phyloP scores from a whole-genome alignment of 2,113 vertebrate species.

The Sisor rabdophorus region DNA sequence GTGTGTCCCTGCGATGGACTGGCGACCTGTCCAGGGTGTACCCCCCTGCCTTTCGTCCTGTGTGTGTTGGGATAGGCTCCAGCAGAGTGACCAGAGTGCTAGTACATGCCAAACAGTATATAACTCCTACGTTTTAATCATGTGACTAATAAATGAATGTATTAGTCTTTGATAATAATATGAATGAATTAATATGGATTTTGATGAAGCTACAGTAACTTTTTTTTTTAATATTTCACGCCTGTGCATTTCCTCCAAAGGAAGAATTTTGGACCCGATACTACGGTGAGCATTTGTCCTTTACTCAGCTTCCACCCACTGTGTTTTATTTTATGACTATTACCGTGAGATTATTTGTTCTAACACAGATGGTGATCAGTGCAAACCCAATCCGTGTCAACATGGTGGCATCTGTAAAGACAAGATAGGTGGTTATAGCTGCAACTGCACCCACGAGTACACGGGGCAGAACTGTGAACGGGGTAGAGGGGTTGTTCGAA shows the following conservation, averaged over 20 bases:
- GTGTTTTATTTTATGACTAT: background rate
- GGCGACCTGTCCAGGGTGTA: no score
- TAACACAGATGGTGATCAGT: constrained; percentile 71
- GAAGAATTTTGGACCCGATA: constrained; percentile 62
- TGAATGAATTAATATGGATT: background rate
- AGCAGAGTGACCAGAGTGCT: no score
- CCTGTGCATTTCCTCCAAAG: constrained; percentile 47
- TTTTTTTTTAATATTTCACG: background rate
- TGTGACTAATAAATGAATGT: no score
- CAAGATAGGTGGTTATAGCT: constrained; percentile 72
- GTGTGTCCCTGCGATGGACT: no score
- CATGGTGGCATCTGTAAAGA: constrained; percentile 73
- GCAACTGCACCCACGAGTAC: constrained; percentile 68
- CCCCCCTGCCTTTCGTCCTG: no score
- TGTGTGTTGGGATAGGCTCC: no score
- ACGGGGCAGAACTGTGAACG: constrained; percentile 76
- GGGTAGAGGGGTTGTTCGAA: constrained; percentile 45
- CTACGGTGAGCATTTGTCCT: constrained; percentile 51
- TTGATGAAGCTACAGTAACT: no score
- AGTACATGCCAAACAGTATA: no score
- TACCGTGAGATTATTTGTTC: background rate
- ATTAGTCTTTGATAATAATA: no score
- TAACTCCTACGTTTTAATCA: no score
- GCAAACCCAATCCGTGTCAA: constrained; percentile 77
- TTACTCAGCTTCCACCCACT: background rate